Base-by-base conservation (phyloP, 2,888 invertebrate genomes). In the Augochlorella aurata region DNA sequence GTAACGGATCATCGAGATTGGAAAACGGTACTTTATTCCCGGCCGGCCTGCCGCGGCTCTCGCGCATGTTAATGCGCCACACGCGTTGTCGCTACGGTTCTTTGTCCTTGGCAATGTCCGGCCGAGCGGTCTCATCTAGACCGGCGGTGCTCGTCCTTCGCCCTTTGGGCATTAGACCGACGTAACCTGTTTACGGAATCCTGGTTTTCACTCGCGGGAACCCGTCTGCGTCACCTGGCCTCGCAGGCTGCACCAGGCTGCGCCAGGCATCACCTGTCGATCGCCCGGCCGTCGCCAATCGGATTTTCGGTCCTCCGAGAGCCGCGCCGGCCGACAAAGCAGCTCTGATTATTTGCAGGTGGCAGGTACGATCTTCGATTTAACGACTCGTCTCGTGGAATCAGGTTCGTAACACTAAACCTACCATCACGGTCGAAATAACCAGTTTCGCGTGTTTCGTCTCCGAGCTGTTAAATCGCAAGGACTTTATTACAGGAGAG, bases 1-100 rank as follows among this genome's bases (percentile, higher is more conserved):
- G 83, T 89, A 90, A 90, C 90, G 88, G 89, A 84, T 85, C 87
- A 84, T 81, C 85, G 82, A 88, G 86, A 90, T 89, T 84, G 87
- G 84, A 85, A 38, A 90, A 90, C 90, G 90, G 90, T 87, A 88
- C 90, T 85, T 90, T 78, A 83, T 84, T 81, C 82, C 79, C 73
- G 78, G 81, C 73, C 63, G 72, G 81, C 71, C 63, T 70, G 44
- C 54, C 70, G 81, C 83, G 74, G 78, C 80, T 79, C 84, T 77
- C 77, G 79, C 77, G 88, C 89, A 88, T 88, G 86, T 74, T 87
- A 87, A 88, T 88, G 85, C 77, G 71, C 47, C 70, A n/a, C 68
- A 49, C 45, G 49, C 52, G 45, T 44, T 50, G 70, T 69, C 65
- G 38, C 77, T 70, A 78, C 81, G 82, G 77, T 68, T 83, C 78